Evolutionary conservation across 64 coral and sea anemone genomes (phyloP), one percentile per base, ranked within the genome.

Genomic region (Acropora yongei): DNA sequence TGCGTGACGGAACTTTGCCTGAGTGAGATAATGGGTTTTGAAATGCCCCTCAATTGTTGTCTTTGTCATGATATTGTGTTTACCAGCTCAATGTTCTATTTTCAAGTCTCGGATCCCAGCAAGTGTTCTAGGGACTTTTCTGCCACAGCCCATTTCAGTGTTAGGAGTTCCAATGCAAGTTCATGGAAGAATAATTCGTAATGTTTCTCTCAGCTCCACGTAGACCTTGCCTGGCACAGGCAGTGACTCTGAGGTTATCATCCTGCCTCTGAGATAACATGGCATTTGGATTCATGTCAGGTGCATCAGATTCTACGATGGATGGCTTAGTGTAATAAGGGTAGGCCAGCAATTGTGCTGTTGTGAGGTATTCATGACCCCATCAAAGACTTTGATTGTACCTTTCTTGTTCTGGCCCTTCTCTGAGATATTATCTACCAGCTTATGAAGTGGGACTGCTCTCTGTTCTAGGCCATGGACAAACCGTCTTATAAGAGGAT

Each of bases 131-230:
- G 1, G 71, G 50, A 87, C 13, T 74, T 63, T 39, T 87, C 84
- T 68, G 18, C 16, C 4, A 53, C 8, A 8, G 4, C 50, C 50
- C 50, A 53, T 8, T 53, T 53, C 5, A 53, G 50, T 6, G 10
- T 44, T 83, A 74, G 69, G n/a, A 82, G 57, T 82, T 91, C 78
- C 49, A 91, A 41, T 41, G 30, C 30, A 30, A 30, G 30, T 91
- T 82, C 17, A 78, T 49, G 14, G 89, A 91, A 5, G 66, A 91
- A 44, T 91, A 91, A 41, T 91, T 82, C 16, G 73, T 49, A 78
- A 91, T 91, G 12, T 91, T 91, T 53, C 89, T 75, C 78, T 91
- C 89, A 0, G 50, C 89, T 66, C 89, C 89, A 61, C 78, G 43
- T 50, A 91, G 68, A 19, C 16, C 89, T n/a, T 18, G 39, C 41